Percentiles rank a stretch among this genome's conserved stretches.
Evolutionary conservation across 2,797 vertebrate genomes (phyloP).

Genomic region (Adrianichthys oophorus): DNA sequence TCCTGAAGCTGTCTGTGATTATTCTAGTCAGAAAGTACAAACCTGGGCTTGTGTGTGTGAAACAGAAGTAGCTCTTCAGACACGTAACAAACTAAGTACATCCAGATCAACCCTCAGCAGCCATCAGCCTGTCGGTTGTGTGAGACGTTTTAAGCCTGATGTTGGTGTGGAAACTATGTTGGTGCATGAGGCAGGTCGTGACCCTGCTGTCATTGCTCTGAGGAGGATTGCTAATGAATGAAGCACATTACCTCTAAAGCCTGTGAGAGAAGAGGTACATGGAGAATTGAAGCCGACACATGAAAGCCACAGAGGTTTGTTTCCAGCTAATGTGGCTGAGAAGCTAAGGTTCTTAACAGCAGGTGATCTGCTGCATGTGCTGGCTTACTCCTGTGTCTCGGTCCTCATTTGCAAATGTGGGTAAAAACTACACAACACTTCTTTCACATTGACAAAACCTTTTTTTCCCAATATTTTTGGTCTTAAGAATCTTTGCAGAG

Average conservation of each 20-base stretch:
- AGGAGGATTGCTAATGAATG: constrained; percentile 39
- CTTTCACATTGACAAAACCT: no score
- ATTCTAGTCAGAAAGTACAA: no score
- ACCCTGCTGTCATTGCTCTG: constrained; percentile 5
- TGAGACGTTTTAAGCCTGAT: not conserved
- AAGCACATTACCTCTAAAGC: constrained; percentile 42
- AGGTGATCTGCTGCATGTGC: constrained; percentile 21
- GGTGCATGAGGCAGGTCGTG: constrained; percentile 30
- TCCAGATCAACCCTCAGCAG: no score
- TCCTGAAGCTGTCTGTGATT: no score
- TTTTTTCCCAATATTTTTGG: no score
- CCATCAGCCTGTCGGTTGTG: not conserved
- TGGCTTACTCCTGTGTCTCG: no score
- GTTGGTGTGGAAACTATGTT: constrained; percentile 9
- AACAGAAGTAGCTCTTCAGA: no score
- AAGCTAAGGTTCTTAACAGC: constrained; percentile 23
- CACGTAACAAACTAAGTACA: no score
- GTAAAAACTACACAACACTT: no score
- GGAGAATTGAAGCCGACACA: constrained; percentile 57
- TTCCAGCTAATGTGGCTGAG: constrained; percentile 34
- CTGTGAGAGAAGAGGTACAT: constrained; percentile 5
- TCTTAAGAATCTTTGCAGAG: no score
- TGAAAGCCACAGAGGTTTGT: constrained; percentile 29
- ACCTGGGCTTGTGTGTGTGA: no score
- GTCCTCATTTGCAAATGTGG: no score